A percentile compares a stretch with the other conserved stretches of the same genome.
Evolutionary conservation across 2,888 invertebrate species (phyloP).

Genomic region (Pharmacophagus antenor): DNA sequence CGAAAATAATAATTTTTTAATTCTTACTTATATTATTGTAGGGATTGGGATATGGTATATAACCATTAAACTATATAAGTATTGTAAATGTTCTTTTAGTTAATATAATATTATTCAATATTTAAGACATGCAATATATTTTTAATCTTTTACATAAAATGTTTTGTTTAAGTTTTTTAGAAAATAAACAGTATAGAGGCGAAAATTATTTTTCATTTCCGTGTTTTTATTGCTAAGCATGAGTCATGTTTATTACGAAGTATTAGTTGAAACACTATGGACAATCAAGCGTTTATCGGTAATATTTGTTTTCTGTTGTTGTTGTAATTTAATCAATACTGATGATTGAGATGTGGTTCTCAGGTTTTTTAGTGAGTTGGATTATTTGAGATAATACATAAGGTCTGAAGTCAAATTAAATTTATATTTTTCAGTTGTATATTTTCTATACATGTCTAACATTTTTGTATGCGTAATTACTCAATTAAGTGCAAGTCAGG

Average conservation of each 20-base stretch:
- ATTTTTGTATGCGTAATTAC: neutral
- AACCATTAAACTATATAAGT: too few species aligned
- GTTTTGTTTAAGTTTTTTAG: neutral
- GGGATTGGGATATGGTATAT: too few species aligned
- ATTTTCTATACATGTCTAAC: neutral
- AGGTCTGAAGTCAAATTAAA: neutral
- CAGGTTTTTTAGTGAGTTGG: too few species aligned
- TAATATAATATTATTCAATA: too few species aligned
- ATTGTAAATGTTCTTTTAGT: too few species aligned
- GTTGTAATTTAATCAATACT: constrained; percentile 30
- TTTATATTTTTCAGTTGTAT: neutral
- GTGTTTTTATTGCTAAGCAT: constrained; percentile 27
- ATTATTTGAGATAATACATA: too few species aligned
- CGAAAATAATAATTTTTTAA: too few species aligned
- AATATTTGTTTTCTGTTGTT: constrained; percentile 40
- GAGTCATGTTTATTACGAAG: constrained; percentile 37
- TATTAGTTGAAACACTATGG: constrained; percentile 32
- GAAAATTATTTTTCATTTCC: neutral
- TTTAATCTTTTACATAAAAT: too few species aligned
- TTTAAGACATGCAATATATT: too few species aligned
- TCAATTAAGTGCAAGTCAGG: constrained; percentile 29
- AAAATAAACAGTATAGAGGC: neutral
- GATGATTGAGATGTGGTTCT: constrained; percentile 6
- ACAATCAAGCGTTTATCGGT: constrained; percentile 34
- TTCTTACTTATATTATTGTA: too few species aligned